Conservation (phyloP, 2,113 vertebrate genomes). For the Panthera leo region DNA sequence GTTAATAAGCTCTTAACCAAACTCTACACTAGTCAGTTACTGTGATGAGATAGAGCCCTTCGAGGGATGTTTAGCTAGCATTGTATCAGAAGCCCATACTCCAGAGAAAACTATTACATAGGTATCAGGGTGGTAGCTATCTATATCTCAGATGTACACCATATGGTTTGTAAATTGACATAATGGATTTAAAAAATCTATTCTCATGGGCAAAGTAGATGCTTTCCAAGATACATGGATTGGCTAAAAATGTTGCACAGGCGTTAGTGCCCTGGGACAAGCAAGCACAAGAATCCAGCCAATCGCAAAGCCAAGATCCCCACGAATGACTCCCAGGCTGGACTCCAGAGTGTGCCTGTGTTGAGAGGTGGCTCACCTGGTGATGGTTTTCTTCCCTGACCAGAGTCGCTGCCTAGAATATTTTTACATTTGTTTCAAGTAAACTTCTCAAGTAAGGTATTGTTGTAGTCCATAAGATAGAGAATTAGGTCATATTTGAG, state of each 20-base stretch:
- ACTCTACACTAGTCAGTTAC: background rate
- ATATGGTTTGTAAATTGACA: background rate
- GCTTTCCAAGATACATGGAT: background rate
- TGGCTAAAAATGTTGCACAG: background rate
- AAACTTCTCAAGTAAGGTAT: background rate
- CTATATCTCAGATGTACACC: background rate
- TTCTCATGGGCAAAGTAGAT: background rate
- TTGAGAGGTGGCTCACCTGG: accelerated
- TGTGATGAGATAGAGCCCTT: background rate
- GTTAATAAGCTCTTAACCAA: background rate
- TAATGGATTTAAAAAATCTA: background rate
- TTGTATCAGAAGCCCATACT: background rate
- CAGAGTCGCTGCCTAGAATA: background rate
- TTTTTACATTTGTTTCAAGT: background rate
- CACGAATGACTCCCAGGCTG: background rate
- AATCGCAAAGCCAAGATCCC: background rate
- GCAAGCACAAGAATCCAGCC: background rate
- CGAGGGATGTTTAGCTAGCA: background rate
- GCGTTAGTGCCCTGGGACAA: background rate
- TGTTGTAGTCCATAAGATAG: background rate
- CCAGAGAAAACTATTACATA: background rate
- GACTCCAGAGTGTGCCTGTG: too few species aligned
- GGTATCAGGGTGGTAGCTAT: background rate
- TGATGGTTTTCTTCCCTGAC: background rate
- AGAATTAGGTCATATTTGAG: background rate